phyloP scores from a whole-genome alignment of 2,888 invertebrate species.

The Drosophila villosipedis region DNA sequence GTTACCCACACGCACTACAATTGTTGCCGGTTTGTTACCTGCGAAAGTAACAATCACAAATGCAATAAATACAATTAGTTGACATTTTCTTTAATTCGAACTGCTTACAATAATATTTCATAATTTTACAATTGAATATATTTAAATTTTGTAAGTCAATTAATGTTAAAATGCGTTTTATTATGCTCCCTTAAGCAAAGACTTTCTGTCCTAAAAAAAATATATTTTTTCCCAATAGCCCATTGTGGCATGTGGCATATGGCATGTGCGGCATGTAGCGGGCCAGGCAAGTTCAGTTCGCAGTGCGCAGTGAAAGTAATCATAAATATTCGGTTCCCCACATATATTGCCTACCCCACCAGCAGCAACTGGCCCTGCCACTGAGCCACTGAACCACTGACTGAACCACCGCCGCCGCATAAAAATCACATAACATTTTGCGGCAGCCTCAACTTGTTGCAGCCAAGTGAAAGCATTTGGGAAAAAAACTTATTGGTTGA shows the following conservation, averaged over 20 bases:
- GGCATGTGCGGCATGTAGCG: conserved; percentile 29
- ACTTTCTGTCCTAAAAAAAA: conserved; percentile 1
- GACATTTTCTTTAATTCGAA: background rate
- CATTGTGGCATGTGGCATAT: conserved; percentile 23
- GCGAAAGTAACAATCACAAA: background rate
- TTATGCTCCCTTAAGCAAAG: background rate
- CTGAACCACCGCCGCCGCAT: conserved; percentile 26
- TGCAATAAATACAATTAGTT: background rate
- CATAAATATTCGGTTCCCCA: conserved; percentile 71
- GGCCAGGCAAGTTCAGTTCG: conserved; percentile 57
- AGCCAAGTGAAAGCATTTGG: conserved; percentile 77
- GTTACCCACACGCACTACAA: conserved; percentile 96
- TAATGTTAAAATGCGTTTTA: background rate
- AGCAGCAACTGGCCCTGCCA: conserved; percentile 9
- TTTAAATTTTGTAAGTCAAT: background rate
- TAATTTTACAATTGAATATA: background rate
- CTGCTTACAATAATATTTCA: background rate
- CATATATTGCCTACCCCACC: conserved; percentile 1
- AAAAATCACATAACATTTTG: conserved; percentile 66
- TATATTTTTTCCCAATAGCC: background rate
- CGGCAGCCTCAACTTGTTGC: conserved; percentile 43
- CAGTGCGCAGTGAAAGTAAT: conserved; percentile 81
- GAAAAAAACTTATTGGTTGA: conserved; percentile 45
- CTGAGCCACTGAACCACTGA: conserved; percentile 56
- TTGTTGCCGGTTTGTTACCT: conserved; percentile 93